A percentile compares a stretch with the other conserved stretches of the same genome.
phyloP scores from a whole-genome alignment of 35 echinoderm and acorn worm species.

The Acanthaster planci region DNA sequence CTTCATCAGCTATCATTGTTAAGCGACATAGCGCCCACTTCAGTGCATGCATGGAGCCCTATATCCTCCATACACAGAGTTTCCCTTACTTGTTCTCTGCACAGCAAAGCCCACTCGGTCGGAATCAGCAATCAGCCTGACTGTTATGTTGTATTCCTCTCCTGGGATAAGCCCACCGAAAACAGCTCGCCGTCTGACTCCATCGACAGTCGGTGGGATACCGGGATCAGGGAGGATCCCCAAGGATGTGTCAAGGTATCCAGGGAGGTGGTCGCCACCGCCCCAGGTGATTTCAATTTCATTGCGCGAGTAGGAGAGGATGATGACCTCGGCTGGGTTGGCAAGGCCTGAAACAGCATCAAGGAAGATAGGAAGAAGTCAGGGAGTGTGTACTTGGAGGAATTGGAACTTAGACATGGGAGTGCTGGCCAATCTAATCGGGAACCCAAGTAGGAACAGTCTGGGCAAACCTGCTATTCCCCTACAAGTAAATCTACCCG shows the following conservation, averaged over 20 bases:
- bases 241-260: not conserved
- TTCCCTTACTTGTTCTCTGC: slow-evolving; percentile 15
- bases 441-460: too few relatives aligned
- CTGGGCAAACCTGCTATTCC: too few relatives aligned
- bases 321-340: slow-evolving; percentile 3
- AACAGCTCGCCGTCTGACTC: not conserved
- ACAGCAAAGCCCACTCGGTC: not conserved
- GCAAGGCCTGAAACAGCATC: not conserved
- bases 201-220: not conserved
- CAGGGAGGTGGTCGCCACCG: not conserved
- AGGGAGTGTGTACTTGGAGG: too few relatives aligned
- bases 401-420: too few relatives aligned
- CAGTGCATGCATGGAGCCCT: too few relatives aligned
- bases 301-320: not conserved
- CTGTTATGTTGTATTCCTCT: slow-evolving; percentile 5
- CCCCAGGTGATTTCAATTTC: slow-evolving; percentile 4
- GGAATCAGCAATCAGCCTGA: not conserved
- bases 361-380: too few relatives aligned
- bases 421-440: too few relatives aligned
- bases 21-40: too few relatives aligned
- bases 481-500: too few relatives aligned
- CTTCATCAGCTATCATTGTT: too few relatives aligned
- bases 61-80: not conserved
- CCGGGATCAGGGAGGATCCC: not conserved
- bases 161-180: not conserved